Evolutionary conservation across 2,888 invertebrate species (phyloP).

Genomic region (Diploptera punctata): DNA sequence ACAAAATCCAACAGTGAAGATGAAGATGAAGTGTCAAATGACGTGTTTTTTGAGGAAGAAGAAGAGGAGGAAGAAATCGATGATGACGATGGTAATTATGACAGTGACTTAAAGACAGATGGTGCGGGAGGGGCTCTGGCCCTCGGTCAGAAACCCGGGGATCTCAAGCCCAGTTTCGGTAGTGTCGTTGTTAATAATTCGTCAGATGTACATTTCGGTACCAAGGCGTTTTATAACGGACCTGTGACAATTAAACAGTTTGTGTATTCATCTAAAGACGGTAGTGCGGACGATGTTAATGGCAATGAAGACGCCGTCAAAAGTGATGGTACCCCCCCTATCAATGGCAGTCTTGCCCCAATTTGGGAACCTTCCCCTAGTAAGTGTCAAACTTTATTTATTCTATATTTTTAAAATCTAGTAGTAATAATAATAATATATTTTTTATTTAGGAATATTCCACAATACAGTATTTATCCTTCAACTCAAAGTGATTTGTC

Average conservation of each 20-base stretch:
- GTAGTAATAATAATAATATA: too few relatives aligned
- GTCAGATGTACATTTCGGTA: constrained; percentile 76
- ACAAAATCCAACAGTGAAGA: background rate
- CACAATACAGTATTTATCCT: too few relatives aligned
- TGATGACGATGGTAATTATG: background rate
- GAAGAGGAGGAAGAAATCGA: background rate
- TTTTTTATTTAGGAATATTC: too few relatives aligned
- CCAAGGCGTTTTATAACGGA: constrained; percentile 77
- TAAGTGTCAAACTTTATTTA: background rate
- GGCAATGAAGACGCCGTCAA: background rate
- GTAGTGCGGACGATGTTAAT: background rate
- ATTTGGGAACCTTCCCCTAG: background rate
- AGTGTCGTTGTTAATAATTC: constrained; percentile 72
- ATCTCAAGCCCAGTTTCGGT: constrained; percentile 55
- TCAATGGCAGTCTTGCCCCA: background rate
- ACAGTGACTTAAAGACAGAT: background rate
- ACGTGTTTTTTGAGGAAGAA: background rate
- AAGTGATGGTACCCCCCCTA: background rate
- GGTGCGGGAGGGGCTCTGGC: background rate
- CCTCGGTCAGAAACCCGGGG: background rate
- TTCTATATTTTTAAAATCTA: too few relatives aligned
- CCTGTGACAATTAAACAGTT: constrained; percentile 80
- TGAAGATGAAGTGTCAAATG: background rate
- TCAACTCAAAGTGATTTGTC: too few relatives aligned
- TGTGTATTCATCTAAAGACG: constrained; percentile 57